These are phyloP conservation scores for Acrossocheilus wenchowensis DNA, from an alignment of 2,797 vertebrate species.

Conservation along the genomic window DNA sequence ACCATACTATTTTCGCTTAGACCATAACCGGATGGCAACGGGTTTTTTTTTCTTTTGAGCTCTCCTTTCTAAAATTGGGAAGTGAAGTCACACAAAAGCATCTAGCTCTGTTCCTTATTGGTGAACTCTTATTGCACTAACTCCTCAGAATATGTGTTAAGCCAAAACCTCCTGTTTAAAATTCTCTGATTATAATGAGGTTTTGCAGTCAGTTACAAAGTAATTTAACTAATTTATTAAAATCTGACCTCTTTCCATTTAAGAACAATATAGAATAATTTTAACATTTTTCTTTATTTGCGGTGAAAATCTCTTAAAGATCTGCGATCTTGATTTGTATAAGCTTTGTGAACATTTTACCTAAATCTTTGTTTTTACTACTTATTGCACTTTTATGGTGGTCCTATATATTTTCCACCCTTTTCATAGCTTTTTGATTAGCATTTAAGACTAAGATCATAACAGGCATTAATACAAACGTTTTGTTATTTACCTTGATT, in stretches of 20 bases:
- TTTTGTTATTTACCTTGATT: neutral
- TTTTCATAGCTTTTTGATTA: neutral
- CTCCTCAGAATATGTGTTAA: constrained; percentile 29
- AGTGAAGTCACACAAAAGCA: constrained; percentile 83
- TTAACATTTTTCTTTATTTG: neutral
- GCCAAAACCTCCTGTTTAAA: constrained; percentile 13
- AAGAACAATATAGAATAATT: neutral
- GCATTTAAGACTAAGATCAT: neutral
- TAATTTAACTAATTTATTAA: neutral
- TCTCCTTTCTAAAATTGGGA: constrained; percentile 82
- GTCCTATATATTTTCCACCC: neutral
- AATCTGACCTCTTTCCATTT: neutral
- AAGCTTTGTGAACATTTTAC: neutral
- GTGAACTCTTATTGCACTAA: constrained; percentile 65
- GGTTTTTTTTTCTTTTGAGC: constrained; percentile 58
- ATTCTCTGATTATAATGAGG: neutral
- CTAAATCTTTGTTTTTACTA: neutral
- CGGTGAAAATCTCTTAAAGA: neutral
- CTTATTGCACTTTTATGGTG: neutral
- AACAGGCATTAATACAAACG: neutral
- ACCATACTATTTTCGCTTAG: constrained; percentile 76
- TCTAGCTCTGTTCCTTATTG: constrained; percentile 73
- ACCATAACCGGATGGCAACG: constrained; percentile 82
- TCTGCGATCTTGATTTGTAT: neutral
- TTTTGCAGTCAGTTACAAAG: neutral